Evolutionary conservation across 2,797 vertebrate species (phyloP), one percentile per base, ranked within the genome.

Genomic region (Tadarida brasiliensis): DNA sequence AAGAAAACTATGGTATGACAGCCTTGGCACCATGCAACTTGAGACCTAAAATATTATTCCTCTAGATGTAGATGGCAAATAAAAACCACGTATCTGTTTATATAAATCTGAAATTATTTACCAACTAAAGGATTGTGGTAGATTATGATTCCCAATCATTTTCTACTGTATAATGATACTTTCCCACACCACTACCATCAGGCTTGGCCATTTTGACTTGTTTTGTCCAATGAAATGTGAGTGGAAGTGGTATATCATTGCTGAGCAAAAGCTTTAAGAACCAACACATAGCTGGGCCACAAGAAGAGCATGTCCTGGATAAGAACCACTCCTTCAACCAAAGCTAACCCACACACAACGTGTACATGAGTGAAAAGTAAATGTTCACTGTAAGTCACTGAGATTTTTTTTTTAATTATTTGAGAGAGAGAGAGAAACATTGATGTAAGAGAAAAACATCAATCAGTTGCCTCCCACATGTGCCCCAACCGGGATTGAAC

Each of bases 41-140:
- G 35, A 87, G n/a, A 77, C 54, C 35, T 70, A 87, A 80, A 94
- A 30, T n/a, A 44, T n/a, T 54, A 89, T 39, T 86, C 33, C n/a
- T 44, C 59, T 24, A 59, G 8, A 76, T 4, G 67, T 5, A 33
- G 7, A 74, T 0, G 33, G 44, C 54, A 94, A n/a, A 71, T 39
- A 47, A 57, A 94, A 74, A 51, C 20, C 68, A 87, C 1, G 1
- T 16, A 81, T 14, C 39, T 83, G 14, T 39, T 20, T 59, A 14
- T 17, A 7, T 22, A 33, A 67, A 22, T 65, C 57, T 49, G 33
- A 67, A 67, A 61, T 33, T 68, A 65, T 15, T 63, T 56, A 47
- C 26, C 65, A 30, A 80, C 65, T 77, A 39, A 54, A 92, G 24
- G 26, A 61, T 1, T 49, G 9, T 16, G n/a, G 30, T 1, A 35